A percentile compares a stretch with the other conserved stretches of the same genome.
These are phyloP conservation scores for Actinia equina DNA, from an alignment of 64 coral and sea anemone genomes.

Conservation along the genomic window DNA sequence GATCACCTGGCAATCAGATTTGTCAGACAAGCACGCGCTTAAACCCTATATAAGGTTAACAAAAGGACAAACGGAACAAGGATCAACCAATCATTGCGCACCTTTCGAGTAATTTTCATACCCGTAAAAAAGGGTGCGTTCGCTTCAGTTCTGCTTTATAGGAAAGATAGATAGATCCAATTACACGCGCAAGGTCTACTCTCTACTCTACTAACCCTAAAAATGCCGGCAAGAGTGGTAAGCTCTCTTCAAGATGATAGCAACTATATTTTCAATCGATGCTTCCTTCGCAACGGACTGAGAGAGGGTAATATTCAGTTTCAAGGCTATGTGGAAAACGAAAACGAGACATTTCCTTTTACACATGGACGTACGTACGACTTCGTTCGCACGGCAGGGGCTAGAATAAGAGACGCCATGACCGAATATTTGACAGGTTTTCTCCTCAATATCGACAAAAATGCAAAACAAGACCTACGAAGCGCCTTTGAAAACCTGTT, in stretches of 20 bases:
- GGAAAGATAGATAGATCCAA: too few species aligned
- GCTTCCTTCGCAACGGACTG: not conserved
- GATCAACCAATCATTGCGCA: not conserved
- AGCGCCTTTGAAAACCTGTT: not conserved
- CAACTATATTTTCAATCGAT: not conserved
- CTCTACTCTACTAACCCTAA: too few species aligned
- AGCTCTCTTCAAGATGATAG: not conserved
- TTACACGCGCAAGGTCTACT: too few species aligned
- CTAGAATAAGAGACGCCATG: not conserved
- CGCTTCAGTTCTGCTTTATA: too few species aligned
- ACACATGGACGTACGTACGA: not conserved
- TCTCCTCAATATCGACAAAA: not conserved
- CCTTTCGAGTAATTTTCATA: too few species aligned
- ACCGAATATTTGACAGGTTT: not conserved
- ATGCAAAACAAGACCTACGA: not conserved
- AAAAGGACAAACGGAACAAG: not conserved
- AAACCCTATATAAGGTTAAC: not conserved
- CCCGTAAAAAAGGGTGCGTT: too few species aligned
- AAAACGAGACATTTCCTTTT: not conserved
- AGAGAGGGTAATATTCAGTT: not conserved
- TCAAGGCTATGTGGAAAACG: fast-evolving
- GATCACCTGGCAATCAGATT: too few species aligned
- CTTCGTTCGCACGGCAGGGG: not conserved
- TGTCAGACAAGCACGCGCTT: not conserved
- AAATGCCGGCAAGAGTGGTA: not conserved